phyloP scores from a whole-genome alignment of 2,113 vertebrate genomes.

The Myrmophylax atrothorax region DNA sequence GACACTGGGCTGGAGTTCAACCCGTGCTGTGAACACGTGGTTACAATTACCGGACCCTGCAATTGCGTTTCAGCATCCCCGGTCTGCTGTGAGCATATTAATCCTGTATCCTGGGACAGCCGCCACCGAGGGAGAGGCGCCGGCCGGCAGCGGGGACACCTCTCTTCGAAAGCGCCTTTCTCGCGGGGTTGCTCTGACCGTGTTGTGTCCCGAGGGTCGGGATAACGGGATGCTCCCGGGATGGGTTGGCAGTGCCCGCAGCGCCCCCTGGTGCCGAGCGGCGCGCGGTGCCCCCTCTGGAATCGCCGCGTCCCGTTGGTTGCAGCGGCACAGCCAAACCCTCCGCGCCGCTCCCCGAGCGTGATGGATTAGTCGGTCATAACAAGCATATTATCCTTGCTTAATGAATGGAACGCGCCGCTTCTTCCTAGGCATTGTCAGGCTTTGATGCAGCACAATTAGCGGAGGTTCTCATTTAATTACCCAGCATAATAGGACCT shows the following conservation, averaged over 20 bases:
- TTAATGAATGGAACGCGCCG: background rate
- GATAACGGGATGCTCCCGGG: background rate
- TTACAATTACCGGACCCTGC: background rate
- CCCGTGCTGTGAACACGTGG: background rate
- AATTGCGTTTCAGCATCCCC: background rate
- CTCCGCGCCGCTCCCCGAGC: background rate
- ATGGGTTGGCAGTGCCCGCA: constrained; percentile 13
- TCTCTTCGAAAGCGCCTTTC: too few relatives aligned
- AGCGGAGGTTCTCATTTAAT: constrained; percentile 37
- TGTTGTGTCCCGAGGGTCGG: background rate
- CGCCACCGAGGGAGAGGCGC: too few relatives aligned
- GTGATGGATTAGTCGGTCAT: background rate
- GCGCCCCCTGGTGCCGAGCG: constrained; percentile 48
- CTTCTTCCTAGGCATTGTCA: background rate
- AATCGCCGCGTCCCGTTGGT: background rate
- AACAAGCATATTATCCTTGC: background rate
- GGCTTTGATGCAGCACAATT: background rate
- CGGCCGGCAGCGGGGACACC: too few relatives aligned
- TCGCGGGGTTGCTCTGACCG: background rate
- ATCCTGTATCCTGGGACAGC: too few relatives aligned
- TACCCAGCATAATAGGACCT: background rate
- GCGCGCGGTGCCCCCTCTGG: background rate
- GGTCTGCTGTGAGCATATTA: background rate
- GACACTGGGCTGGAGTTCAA: background rate
- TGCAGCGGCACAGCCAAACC: background rate